phyloP scores from a whole-genome alignment of 1,140 invertebrate genomes.

The Augochlora pura region DNA sequence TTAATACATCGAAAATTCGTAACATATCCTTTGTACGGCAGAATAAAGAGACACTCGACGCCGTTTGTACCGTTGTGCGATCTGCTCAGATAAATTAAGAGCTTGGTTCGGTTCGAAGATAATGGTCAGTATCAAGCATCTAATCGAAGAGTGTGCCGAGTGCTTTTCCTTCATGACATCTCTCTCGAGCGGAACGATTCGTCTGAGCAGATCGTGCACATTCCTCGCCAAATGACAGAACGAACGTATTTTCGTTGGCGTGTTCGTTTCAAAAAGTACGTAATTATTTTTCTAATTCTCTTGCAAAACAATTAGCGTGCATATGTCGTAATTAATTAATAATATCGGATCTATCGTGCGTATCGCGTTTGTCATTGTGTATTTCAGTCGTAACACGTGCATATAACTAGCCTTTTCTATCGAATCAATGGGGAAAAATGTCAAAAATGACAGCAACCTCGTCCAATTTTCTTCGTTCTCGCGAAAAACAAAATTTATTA shows the following conservation, averaged over 20 bases:
- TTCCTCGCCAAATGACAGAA: conserved; percentile 41
- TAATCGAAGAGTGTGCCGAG: conserved; percentile 46
- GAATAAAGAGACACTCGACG: conserved; percentile 32
- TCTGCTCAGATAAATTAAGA: conserved; percentile 49
- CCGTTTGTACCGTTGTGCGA: conserved; percentile 33
- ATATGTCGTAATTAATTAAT: background rate
- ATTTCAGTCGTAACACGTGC: background rate
- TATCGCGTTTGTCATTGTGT: conserved; percentile 4
- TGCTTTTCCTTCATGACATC: conserved; percentile 45
- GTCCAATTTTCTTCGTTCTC: background rate
- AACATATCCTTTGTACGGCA: conserved; percentile 23
- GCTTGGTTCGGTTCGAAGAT: conserved; percentile 44
- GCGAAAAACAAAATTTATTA: background rate
- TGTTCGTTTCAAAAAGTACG: conserved; percentile 44
- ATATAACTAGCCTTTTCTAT: conserved; percentile 8
- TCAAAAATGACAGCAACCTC: conserved; percentile 20
- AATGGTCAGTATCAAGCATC: conserved; percentile 50
- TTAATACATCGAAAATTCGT: conserved; percentile 40
- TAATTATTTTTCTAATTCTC: conserved; percentile 31
- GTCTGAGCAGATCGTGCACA: conserved; percentile 20
- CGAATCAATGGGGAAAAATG: conserved; percentile 17
- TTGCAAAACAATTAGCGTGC: background rate
- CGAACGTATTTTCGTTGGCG: conserved; percentile 45
- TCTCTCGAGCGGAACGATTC: conserved; percentile 16
- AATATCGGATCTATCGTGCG: background rate